Evolutionary conservation across 2,113 vertebrate genomes (phyloP).

Genomic region (Thunnus maccoyii): DNA sequence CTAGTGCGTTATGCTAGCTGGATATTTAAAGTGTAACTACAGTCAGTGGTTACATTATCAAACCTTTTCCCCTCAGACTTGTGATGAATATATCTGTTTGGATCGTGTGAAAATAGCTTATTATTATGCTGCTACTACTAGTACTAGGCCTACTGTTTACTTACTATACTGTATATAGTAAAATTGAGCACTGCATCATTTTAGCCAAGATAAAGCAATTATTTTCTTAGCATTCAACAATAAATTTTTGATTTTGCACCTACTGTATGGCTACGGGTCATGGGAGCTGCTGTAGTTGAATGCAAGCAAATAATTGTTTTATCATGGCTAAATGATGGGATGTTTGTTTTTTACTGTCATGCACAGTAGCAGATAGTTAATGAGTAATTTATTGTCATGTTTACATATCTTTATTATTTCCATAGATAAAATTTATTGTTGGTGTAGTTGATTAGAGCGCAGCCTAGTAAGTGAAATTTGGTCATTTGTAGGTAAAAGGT

Average conservation of each 20-base stretch:
- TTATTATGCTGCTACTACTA: not conserved
- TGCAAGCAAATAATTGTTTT: no score
- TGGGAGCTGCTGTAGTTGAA: not conserved
- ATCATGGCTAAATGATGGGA: no score
- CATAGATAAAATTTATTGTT: no score
- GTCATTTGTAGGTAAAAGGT: no score
- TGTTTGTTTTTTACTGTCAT: no score
- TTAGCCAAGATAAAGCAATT: not conserved
- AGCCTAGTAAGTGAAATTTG: no score
- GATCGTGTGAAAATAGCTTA: conserved; percentile 14
- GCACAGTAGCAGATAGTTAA: no score
- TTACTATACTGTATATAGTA: no score
- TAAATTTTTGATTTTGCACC: not conserved
- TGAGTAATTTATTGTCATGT: no score
- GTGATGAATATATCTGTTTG: conserved; percentile 41
- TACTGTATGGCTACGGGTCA: not conserved
- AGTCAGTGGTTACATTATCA: conserved; percentile 41
- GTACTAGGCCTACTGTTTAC: not conserved
- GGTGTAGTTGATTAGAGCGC: no score
- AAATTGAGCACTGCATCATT: not conserved
- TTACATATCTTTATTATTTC: no score
- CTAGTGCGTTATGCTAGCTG: conserved; percentile 50
- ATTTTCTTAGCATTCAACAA: not conserved
- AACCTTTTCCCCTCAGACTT: conserved; percentile 30
- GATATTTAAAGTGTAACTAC: conserved; percentile 44